Conservation (phyloP, 2,888 invertebrate species). For the Ophion costatus region DNA sequence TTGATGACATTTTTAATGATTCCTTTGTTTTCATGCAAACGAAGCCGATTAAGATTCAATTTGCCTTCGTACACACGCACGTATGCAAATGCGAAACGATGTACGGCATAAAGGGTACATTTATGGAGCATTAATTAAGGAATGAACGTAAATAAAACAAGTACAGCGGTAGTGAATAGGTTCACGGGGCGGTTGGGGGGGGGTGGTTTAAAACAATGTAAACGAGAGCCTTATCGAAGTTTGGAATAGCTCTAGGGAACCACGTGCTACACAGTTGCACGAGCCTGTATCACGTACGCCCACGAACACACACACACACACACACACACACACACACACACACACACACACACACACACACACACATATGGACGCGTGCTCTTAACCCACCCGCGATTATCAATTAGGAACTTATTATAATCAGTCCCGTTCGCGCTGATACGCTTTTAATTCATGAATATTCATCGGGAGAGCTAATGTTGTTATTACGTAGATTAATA, state of each 20-base stretch:
- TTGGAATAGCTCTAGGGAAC: constrained; percentile 26
- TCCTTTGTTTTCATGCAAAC: constrained; percentile 7
- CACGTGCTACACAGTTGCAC: constrained; percentile 43
- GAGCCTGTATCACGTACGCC: not conserved
- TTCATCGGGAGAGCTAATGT: constrained; percentile 41
- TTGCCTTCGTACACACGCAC: not conserved
- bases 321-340: not conserved
- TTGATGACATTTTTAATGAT: not conserved
- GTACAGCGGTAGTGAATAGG: too few species aligned
- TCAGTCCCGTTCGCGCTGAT: constrained; percentile 51
- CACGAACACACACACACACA: not conserved
- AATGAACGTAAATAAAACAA: too few species aligned
- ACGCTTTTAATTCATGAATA: constrained; percentile 56
- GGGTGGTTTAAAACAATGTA: not conserved
- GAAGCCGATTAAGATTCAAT: constrained; percentile 3
- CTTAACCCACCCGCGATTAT: constrained; percentile 40
- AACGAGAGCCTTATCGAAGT: constrained; percentile 28
- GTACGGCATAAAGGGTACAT: not conserved
- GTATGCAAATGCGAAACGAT: not conserved
- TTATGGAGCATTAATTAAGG: too few species aligned
- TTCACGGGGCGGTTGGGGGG: not conserved
- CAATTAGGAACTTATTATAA: constrained; percentile 63
- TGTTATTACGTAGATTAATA: constrained; percentile 40
- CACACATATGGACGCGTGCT: too few species aligned
- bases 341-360: constrained; percentile 5